A percentile compares a stretch with the other conserved stretches of the same genome.
Conservation (phyloP, 2,113 vertebrate genomes). For the Thinocorus orbignyianus region DNA sequence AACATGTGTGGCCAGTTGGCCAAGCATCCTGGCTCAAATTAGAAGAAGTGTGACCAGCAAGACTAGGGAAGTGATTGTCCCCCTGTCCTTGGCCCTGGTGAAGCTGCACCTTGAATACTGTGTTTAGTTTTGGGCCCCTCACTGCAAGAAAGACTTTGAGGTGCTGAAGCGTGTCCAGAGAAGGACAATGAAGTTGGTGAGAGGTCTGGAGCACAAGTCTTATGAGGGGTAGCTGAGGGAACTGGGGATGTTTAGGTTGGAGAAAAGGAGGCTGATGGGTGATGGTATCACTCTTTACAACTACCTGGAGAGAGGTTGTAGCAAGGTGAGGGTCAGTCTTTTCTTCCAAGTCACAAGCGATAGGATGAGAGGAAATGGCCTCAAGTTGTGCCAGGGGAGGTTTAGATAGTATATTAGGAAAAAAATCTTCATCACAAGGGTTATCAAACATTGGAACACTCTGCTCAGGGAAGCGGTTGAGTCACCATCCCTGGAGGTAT, state of each 20-base stretch:
- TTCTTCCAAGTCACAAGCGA: neutral
- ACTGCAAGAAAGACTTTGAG: too few relatives aligned
- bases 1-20: too few relatives aligned
- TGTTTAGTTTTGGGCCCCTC: too few relatives aligned
- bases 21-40: too few relatives aligned
- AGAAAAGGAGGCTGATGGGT: neutral
- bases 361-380: neutral
- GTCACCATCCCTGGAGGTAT: neutral
- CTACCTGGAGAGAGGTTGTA: neutral
- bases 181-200: neutral
- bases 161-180: too few relatives aligned
- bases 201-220: neutral
- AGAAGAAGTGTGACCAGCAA: too few relatives aligned
- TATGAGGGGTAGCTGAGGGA: neutral
- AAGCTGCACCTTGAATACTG: too few relatives aligned
- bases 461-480: neutral
- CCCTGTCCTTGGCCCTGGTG: too few relatives aligned
- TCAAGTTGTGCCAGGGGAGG: neutral
- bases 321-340: neutral
- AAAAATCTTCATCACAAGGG: neutral
- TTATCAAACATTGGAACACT: neutral
- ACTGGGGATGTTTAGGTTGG: neutral
- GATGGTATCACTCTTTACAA: neutral
- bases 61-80: too few relatives aligned
- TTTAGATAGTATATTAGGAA: neutral